A percentile compares a stretch with the other conserved stretches of the same genome.
Evolutionary conservation across 2,888 invertebrate species (phyloP).

Genomic region (Drosophila kanekoi): DNA sequence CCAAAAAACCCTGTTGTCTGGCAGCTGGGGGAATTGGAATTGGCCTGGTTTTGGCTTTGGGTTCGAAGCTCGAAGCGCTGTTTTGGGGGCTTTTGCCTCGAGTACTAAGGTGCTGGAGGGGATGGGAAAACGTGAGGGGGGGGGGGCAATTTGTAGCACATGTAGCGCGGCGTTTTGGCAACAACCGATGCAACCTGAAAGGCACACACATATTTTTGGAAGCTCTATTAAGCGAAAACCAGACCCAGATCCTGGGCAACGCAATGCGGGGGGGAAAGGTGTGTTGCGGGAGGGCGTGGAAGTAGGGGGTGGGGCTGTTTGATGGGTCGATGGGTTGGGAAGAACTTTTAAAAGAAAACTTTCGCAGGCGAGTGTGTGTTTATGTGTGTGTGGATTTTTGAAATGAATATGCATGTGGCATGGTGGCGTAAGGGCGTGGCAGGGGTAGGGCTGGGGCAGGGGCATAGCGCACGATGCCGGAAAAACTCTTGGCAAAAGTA

Average conservation of each 20-base stretch:
- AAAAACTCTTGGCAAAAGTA: constrained; percentile 80
- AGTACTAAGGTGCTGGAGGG: too few species aligned
- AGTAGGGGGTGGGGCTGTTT: not conserved
- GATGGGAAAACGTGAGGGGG: not conserved
- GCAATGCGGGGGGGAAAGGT: not conserved
- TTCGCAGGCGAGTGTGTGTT: constrained; percentile 33
- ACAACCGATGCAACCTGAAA: constrained; percentile 66
- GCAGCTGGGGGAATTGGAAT: constrained; percentile 75
- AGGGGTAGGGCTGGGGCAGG: not conserved
- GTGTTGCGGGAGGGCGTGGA: too few species aligned
- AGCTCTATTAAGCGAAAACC: constrained; percentile 72
- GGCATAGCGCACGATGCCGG: constrained; percentile 45
- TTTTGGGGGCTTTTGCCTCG: not conserved
- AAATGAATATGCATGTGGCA: constrained; percentile 76
- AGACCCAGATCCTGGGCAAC: constrained; percentile 1
- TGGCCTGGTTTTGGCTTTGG: constrained; percentile 56
- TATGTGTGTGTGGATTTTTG: constrained; percentile 55
- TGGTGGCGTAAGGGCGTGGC: constrained; percentile 6
- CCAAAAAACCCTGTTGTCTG: constrained; percentile 50
- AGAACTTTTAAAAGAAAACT: constrained; percentile 71
- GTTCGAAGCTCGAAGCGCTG: not conserved
- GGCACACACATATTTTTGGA: constrained; percentile 66
- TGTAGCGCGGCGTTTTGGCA: constrained; percentile 64
- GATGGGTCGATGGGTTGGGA: too few species aligned
- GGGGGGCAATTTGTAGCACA: constrained; percentile 66